Conservation (phyloP, 2,113 vertebrate genomes). For the Scalopus aquaticus region DNA sequence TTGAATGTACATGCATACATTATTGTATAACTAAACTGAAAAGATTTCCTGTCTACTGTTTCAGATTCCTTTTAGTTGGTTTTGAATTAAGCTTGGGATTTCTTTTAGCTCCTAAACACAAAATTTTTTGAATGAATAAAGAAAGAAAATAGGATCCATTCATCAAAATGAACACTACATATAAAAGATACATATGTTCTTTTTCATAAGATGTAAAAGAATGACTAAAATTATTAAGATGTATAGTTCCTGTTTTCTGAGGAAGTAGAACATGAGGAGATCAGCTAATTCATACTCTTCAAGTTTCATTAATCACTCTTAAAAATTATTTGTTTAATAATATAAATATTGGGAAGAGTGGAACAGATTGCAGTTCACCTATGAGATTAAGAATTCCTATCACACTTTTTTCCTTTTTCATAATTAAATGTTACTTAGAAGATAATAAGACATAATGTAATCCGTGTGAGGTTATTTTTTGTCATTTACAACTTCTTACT, state of each 20-base stretch:
- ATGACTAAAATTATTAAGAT: conserved; percentile 21
- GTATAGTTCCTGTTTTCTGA: neutral
- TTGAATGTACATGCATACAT: neutral
- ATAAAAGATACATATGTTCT: too few relatives aligned
- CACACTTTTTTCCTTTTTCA: neutral
- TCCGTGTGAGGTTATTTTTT: neutral
- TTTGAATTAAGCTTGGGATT: conserved; percentile 53
- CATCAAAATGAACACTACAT: conserved; percentile 29
- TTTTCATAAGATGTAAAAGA: conserved; percentile 18
- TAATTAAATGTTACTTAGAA: neutral
- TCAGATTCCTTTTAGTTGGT: neutral
- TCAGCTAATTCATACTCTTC: neutral
- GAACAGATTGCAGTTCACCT: neutral
- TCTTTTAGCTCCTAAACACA: neutral
- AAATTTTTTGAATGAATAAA: conserved; percentile 28
- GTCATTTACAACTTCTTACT: neutral
- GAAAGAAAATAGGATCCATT: conserved; percentile 39
- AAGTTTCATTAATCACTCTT: neutral
- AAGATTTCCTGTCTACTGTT: neutral
- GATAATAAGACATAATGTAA: neutral
- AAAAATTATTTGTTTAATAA: neutral
- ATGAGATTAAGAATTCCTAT: neutral
- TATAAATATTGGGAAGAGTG: neutral
- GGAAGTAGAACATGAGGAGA: neutral
- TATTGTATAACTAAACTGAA: neutral